A percentile compares a stretch with the other conserved stretches of the same genome.
phyloP scores from a whole-genome alignment of 2,797 vertebrate species.

The Alcedo quadribrachys region DNA sequence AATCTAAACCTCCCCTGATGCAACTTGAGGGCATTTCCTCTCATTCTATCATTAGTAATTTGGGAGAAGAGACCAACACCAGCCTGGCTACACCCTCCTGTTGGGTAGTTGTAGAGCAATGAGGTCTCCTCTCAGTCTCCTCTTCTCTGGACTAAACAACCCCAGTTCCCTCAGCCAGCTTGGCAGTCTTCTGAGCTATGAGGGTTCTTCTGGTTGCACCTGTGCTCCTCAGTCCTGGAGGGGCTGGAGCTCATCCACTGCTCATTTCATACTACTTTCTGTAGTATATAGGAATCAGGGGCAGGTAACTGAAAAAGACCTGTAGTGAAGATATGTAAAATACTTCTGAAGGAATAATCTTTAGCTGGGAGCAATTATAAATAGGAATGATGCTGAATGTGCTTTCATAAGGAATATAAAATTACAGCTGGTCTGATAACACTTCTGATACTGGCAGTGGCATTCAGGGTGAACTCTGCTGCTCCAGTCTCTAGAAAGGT shows the following conservation, averaged over 20 bases:
- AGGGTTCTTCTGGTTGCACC: neutral
- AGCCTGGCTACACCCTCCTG: too few relatives aligned
- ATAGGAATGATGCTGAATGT: slow-evolving; percentile 33
- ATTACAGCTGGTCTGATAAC: neutral
- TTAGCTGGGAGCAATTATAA: slow-evolving; percentile 30
- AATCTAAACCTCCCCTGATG: too few relatives aligned
- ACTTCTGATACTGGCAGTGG: slow-evolving; percentile 16
- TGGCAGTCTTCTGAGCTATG: neutral
- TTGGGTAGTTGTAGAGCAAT: too few relatives aligned
- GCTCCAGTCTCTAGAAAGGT: slow-evolving; percentile 11
- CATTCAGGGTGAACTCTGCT: slow-evolving; percentile 24
- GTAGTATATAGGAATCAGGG: neutral
- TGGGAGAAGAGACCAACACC: too few relatives aligned
- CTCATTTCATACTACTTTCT: neutral
- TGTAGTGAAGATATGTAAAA: neutral
- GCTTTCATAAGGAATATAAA: slow-evolving; percentile 39
- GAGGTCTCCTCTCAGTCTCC: too few relatives aligned
- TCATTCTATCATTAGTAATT: too few relatives aligned
- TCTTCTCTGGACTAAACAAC: too few relatives aligned
- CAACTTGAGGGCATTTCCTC: too few relatives aligned
- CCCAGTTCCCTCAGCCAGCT: too few relatives aligned
- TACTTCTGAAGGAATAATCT: slow-evolving; percentile 33
- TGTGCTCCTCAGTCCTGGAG: neutral
- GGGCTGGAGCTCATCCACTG: neutral
- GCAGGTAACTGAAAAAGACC: slow-evolving; percentile 24